Conservation (phyloP, 2,797 vertebrate species). For the Diplodus sargus region DNA sequence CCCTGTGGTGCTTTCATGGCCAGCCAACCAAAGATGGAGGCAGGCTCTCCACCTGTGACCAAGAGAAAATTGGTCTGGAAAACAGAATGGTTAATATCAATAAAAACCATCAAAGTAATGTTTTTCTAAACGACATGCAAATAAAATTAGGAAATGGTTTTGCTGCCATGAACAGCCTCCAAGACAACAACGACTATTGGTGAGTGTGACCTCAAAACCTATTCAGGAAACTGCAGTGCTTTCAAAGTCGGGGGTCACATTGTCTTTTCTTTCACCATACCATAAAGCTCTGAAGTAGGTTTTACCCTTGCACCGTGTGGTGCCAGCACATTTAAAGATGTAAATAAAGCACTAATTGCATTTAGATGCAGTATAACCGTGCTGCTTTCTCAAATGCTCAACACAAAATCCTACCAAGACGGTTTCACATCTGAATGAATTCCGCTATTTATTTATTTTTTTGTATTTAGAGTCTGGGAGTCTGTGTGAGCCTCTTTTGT, state of each 20-base stretch:
- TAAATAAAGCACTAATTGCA: no score
- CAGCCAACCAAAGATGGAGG: not conserved
- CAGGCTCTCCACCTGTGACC: not conserved
- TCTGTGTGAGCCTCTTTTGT: conserved; percentile 30
- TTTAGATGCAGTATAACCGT: not conserved
- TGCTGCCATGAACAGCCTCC: no score
- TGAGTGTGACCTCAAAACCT: not conserved
- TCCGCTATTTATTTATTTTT: not conserved
- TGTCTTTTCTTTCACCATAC: not conserved
- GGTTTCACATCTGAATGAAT: conserved; percentile 2
- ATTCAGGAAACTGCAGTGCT: not conserved
- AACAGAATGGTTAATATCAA: no score
- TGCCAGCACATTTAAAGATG: not conserved
- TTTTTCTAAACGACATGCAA: not conserved
- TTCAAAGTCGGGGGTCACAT: not conserved
- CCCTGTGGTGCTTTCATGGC: not conserved
- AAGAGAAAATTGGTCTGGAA: no score
- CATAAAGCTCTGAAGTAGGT: not conserved
- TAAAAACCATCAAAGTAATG: no score
- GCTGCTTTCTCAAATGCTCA: not conserved
- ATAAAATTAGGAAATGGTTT: not conserved
- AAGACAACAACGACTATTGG: not conserved
- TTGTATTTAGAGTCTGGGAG: conserved; percentile 28
- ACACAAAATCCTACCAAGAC: not conserved
- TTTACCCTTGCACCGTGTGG: not conserved